A percentile compares a stretch with the other conserved stretches of the same genome.
Evolutionary conservation across 2,888 invertebrate genomes (phyloP).

Genomic region (Cheilosia grossa): DNA sequence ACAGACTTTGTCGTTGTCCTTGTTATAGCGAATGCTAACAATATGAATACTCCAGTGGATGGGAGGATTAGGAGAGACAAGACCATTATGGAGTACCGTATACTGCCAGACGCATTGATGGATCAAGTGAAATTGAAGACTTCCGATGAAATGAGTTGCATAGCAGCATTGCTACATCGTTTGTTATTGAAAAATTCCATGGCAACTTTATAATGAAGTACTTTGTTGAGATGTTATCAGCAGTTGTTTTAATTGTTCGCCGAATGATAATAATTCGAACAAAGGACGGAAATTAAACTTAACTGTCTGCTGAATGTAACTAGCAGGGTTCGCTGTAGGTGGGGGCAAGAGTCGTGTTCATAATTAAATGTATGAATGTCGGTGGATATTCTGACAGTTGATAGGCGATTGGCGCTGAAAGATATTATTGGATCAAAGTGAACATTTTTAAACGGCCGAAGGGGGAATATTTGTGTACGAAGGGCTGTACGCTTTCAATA

Average conservation of each 20-base stretch:
- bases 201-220: constrained; percentile 17
- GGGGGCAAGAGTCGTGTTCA: neutral
- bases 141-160: constrained; percentile 21
- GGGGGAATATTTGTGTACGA: too few species aligned
- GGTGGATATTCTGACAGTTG: too few species aligned
- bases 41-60: too few species aligned
- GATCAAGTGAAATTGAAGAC: constrained; percentile 15
- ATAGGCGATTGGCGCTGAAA: too few species aligned
- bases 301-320: constrained; percentile 44
- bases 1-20: constrained; percentile 19
- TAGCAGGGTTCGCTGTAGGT: neutral
- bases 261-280: constrained; percentile 28
- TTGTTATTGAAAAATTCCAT: constrained; percentile 25
- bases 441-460: too few species aligned
- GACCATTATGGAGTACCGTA: neutral
- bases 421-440: too few species aligned
- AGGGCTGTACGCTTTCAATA: too few species aligned
- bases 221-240: constrained; percentile 51
- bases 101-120: neutral
- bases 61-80: too few species aligned
- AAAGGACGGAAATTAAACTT: constrained; percentile 32
- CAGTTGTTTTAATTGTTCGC: constrained; percentile 49
- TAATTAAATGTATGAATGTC: too few species aligned
- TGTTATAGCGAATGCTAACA: neutral
- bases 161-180: neutral